phyloP scores from a whole-genome alignment of 2,888 invertebrate genomes.

The Ennomos erosarius region DNA sequence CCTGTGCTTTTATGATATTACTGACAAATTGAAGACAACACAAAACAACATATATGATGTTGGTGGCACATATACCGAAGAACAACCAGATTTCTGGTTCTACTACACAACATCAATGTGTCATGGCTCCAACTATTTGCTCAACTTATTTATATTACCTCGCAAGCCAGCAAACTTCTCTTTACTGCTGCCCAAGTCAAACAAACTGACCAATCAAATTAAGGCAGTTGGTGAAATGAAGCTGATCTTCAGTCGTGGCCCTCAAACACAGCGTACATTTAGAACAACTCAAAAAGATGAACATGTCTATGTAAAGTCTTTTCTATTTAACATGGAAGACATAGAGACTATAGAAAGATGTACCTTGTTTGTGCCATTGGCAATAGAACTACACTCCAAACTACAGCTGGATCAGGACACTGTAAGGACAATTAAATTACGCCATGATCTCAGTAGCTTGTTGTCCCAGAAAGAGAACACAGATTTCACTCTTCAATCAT shows the following conservation, averaged over 20 bases:
- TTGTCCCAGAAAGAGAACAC: slow-evolving; percentile 55
- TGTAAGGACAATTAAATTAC: slow-evolving; percentile 60
- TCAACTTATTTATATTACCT: slow-evolving; percentile 69
- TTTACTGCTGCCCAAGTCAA: slow-evolving; percentile 53
- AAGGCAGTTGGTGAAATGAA: slow-evolving; percentile 11
- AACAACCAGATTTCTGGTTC: slow-evolving; percentile 70
- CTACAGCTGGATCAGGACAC: slow-evolving; percentile 47
- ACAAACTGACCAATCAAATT: slow-evolving; percentile 8
- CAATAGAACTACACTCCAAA: slow-evolving; percentile 53
- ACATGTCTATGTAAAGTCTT: slow-evolving; percentile 63
- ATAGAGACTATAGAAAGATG: slow-evolving; percentile 41
- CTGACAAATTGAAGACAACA: slow-evolving; percentile 48
- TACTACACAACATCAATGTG: slow-evolving; percentile 60
- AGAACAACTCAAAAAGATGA: slow-evolving; percentile 55
- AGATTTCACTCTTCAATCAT: slow-evolving; percentile 63
- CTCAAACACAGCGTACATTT: slow-evolving; percentile 40
- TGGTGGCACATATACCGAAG: slow-evolving; percentile 64
- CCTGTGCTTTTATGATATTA: slow-evolving; percentile 59
- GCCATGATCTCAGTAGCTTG: slow-evolving; percentile 43
- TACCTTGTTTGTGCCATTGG: slow-evolving; percentile 61
- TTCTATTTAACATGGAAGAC: slow-evolving; percentile 51
- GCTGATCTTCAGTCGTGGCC: slow-evolving; percentile 10
- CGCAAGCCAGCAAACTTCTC: slow-evolving; percentile 57
- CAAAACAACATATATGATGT: slow-evolving; percentile 58
- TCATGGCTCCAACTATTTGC: slow-evolving; percentile 57